Conservation (phyloP, 2,888 invertebrate species). For the Drymonia ruficornis region DNA sequence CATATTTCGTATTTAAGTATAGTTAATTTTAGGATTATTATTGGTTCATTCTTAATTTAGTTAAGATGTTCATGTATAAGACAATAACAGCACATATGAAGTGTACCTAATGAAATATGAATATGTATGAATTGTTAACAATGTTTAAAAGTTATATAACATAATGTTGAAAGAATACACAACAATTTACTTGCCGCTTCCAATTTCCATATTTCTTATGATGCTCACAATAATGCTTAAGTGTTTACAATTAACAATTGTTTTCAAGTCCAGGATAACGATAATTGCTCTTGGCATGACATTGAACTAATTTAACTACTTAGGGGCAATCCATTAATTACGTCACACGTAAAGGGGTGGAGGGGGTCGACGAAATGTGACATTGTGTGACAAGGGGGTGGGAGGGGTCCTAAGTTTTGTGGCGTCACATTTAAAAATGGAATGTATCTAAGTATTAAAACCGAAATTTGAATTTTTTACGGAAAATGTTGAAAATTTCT, state of each 20-base stretch:
- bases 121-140: background rate
- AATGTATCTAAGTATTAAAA: too few species aligned
- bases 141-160: background rate
- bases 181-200: constrained; percentile 10
- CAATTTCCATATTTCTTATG: constrained; percentile 19
- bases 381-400: too few species aligned
- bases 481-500: too few species aligned
- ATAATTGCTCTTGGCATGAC: constrained; percentile 42
- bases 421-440: too few species aligned
- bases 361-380: too few species aligned
- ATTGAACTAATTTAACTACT: too few species aligned
- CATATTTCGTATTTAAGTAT: background rate
- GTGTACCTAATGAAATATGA: too few species aligned
- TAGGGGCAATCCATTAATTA: too few species aligned
- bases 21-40: background rate
- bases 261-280: constrained; percentile 44
- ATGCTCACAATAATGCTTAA: constrained; percentile 22
- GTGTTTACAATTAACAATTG: constrained; percentile 39
- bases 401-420: too few species aligned
- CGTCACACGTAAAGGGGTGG: too few species aligned
- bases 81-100: too few species aligned
- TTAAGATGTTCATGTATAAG: background rate
- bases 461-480: too few species aligned
- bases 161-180: constrained; percentile 17
- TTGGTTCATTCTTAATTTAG: background rate